phyloP scores from a whole-genome alignment of 2,113 vertebrate genomes.

The Scatophagus argus region DNA sequence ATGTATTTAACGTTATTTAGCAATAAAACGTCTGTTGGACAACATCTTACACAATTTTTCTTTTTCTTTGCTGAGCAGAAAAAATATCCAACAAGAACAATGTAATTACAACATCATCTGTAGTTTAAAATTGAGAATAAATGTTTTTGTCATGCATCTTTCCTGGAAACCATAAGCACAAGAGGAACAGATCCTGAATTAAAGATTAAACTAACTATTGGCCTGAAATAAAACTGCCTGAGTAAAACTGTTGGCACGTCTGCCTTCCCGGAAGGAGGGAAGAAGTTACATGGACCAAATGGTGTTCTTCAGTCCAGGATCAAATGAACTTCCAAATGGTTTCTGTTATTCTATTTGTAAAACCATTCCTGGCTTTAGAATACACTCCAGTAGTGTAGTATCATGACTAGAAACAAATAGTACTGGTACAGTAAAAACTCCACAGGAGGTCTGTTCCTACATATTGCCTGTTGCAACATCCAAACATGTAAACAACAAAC shows the following conservation, averaged over 20 bases:
- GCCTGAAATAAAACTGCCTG: neutral
- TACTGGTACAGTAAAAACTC: constrained; percentile 1
- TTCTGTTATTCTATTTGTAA: constrained; percentile 17
- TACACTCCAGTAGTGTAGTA: constrained; percentile 1
- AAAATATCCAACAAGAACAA: too few species aligned
- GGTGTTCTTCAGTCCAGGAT: constrained; percentile 6
- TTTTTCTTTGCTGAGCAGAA: too few species aligned
- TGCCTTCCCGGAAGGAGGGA: neutral
- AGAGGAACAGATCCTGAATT: too few species aligned
- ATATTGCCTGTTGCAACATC: constrained; percentile 30
- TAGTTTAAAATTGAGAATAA: neutral
- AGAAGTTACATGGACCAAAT: constrained; percentile 20
- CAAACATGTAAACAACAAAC: constrained; percentile 32
- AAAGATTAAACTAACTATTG: too few species aligned
- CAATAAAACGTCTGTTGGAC: too few species aligned
- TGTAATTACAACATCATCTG: too few species aligned
- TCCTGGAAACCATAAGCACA: neutral
- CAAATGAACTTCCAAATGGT: neutral
- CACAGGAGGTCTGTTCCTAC: neutral
- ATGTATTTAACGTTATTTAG: neutral
- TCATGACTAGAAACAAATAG: constrained; percentile 44
- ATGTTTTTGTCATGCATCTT: neutral
- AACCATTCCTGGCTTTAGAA: constrained; percentile 1
- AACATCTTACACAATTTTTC: too few species aligned
- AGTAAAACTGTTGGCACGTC: neutral